Evolutionary conservation across 2,888 invertebrate species (phyloP), one percentile per base, ranked within the genome.

Genomic region (Branchellion lobata): DNA sequence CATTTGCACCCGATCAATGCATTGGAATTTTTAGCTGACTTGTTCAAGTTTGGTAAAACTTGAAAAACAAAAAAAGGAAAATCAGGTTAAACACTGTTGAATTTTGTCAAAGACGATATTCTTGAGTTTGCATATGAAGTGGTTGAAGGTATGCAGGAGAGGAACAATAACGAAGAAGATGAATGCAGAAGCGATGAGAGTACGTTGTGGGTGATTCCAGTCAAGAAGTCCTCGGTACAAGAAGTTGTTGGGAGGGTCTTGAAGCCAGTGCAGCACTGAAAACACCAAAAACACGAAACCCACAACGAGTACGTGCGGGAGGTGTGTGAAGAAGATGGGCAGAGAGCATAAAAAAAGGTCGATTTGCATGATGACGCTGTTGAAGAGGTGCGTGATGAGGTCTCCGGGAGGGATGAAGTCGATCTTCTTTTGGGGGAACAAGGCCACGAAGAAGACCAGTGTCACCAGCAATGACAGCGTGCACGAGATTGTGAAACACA

Each of bases 341-440:
- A 77, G 24, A 1, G 65, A 53, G 14, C 65, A 31, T 21, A 77
- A 18, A 1, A 65, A 24, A 18, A 77, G 24, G n/a, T 77, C 77
- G 14, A 65, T 14, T 1, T 29, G 27, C n/a, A 53, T 57, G n/a
- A 77, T 47, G 24, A 77, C n/a, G n/a, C 61, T 61, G 36, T 77
- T 77, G 57, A 77, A 33, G 27, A 77, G 77, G 24, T 77, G 77
- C 14, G 31, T 77, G 65, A 57, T 31, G 18, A 77, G 2, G 36
- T 77, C 77, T 1, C 61, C 77, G 1, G 65, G 34, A 21, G 77
- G 77, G 29, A 77, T 27, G 40, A 65, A 77, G 40, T 77, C 31
- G 65, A 77, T 33, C 11, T 77, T 77, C 29, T 77, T 77, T 65
- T 24, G 61, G 11, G 77, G 77, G 24, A 24, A 77, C 27, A 77